Percentiles rank a stretch among this genome's conserved stretches.
phyloP scores from a whole-genome alignment of 2,797 vertebrate genomes.

The Aplochiton taeniatus region DNA sequence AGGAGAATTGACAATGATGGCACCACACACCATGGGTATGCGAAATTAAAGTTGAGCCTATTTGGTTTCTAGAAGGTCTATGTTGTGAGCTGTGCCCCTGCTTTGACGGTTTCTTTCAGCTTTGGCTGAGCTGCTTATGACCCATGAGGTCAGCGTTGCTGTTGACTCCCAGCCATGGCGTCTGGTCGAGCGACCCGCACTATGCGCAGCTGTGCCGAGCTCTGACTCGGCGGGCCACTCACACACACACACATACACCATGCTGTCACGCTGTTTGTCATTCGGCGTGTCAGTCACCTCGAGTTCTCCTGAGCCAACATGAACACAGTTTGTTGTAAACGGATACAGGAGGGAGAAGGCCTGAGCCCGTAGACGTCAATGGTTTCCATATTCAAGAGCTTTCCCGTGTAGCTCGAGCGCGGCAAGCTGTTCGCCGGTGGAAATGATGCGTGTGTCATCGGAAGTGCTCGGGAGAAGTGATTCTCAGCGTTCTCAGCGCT shows the following conservation, averaged over 20 bases:
- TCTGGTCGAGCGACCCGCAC: slow-evolving; percentile 55
- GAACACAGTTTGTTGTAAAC: slow-evolving; percentile 56
- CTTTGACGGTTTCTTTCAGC: slow-evolving; percentile 40
- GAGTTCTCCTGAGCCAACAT: slow-evolving; percentile 53
- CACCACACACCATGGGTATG: background rate
- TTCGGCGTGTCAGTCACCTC: slow-evolving; percentile 63
- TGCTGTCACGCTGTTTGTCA: slow-evolving; percentile 69
- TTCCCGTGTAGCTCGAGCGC: slow-evolving; percentile 37
- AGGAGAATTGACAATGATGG: background rate
- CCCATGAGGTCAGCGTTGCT: slow-evolving; percentile 71
- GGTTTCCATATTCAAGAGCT: slow-evolving; percentile 55
- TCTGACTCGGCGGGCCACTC: slow-evolving; percentile 30
- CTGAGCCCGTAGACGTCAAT: slow-evolving; percentile 57
- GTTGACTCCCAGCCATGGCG: slow-evolving; percentile 65
- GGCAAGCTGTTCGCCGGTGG: slow-evolving; percentile 13
- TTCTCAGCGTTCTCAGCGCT: too few species aligned
- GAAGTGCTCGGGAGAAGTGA: too few species aligned
- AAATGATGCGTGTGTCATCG: slow-evolving; percentile 2
- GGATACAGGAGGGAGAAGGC: slow-evolving; percentile 57
- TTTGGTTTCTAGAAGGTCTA: slow-evolving; percentile 42
- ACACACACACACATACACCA: slow-evolving; percentile 43
- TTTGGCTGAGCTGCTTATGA: slow-evolving; percentile 60
- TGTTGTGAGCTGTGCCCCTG: slow-evolving; percentile 36
- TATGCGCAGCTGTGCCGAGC: slow-evolving; percentile 59
- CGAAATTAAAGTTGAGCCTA: slow-evolving; percentile 19